Evolutionary conservation across 1,140 invertebrate genomes (phyloP), one percentile per base, ranked within the genome.

Genomic region (Nasonia vitripennis): DNA sequence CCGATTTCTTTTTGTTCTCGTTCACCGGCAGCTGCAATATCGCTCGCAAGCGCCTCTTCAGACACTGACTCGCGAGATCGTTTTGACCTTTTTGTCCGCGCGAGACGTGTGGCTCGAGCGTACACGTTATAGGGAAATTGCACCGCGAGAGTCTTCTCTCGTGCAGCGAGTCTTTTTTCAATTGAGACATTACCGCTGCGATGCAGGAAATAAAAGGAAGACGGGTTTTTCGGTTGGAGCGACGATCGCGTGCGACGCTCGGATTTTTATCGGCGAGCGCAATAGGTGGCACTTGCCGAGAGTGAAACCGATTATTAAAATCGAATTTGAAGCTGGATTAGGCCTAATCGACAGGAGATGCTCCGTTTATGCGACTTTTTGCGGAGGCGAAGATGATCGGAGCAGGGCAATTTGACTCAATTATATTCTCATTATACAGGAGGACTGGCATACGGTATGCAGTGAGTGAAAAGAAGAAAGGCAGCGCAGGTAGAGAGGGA

Each of bases 351-450:
- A 68, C 83, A 82, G 86, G 79, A 86, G 34, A 87, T 83, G 80
- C 71, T 87, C 41, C 85, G 82, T 55, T 79, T 73, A 78, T 78
- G 78, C 68, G 37, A 87, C 85, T 80, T 85, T 85, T 23, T 70
- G 23, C 20, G 31, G 7, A 83, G 85, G 62, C 79, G 41, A 80
- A 70, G 70, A 77, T 85, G 86, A 86, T 87, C 88, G 87, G 83
- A 86, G 87, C 84, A 62, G 77, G 79, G 86, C 84, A 88, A 89
- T 88, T 88, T 88, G 86, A 87, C 83, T 88, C 88, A 87, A 86
- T 89, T 89, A 89, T 87, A 89, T 88, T 89, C 89, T 89, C 88
- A 88, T 89, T 88, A 88, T 34, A 74, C 34, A 74, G 81, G 45
- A 41, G 12, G 10, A 48, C 70, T 23, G n/a, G 6, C 48, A 37